Conservation (phyloP, 2,113 vertebrate genomes). For the Ursus arctos region DNA sequence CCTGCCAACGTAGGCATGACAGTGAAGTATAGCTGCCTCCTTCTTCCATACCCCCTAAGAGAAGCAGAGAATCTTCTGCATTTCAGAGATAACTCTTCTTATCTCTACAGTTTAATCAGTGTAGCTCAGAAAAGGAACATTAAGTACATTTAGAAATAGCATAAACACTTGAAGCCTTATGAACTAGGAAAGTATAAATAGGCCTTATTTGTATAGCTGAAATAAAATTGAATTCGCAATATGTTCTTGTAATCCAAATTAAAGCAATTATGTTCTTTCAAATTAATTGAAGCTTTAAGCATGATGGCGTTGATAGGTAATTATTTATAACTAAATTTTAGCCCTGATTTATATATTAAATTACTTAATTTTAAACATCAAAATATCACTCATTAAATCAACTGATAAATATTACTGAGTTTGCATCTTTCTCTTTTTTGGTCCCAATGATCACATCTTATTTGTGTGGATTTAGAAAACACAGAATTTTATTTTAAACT, state of each 20-base stretch:
- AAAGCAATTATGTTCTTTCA: not conserved
- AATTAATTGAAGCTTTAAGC: not conserved
- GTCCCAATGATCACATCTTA: not conserved
- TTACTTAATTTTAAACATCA: conserved; percentile 37
- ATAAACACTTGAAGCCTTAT: not conserved
- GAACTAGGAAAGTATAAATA: not conserved
- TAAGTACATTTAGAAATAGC: conserved; percentile 43
- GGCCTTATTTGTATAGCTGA: not conserved
- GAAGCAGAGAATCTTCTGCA: not conserved
- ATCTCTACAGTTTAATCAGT: not conserved
- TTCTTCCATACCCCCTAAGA: not conserved
- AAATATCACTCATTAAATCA: not conserved
- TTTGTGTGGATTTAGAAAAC: conserved; percentile 19
- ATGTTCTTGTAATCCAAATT: not conserved
- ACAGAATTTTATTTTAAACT: not conserved
- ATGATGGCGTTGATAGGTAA: not conserved
- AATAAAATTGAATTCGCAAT: not conserved
- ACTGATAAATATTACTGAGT: not conserved
- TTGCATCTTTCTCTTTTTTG: not conserved
- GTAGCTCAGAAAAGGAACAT: not conserved
- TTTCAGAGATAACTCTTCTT: not conserved
- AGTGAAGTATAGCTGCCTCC: not conserved
- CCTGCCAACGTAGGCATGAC: not conserved
- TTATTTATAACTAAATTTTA: conserved; percentile 24
- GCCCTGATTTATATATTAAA: not conserved